These are phyloP conservation scores for Hemicordylus capensis DNA, from an alignment of 2,113 vertebrate genomes.

Conservation along the genomic window DNA sequence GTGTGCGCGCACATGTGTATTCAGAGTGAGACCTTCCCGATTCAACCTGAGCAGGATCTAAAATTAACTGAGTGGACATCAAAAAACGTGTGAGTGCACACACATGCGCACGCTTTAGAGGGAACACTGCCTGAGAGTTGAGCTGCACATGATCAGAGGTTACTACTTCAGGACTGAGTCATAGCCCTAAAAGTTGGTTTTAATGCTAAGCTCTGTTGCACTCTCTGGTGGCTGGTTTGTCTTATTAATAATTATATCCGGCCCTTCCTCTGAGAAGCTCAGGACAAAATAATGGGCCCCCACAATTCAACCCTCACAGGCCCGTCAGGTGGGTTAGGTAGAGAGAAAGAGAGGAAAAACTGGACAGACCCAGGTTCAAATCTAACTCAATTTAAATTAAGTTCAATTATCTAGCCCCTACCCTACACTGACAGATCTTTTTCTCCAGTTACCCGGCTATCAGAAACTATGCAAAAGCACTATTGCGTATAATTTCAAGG, in stretches of 20 bases:
- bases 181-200: neutral
- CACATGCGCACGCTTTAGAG: no score
- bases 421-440: no score
- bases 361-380: neutral
- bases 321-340: no score
- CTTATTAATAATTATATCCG: neutral
- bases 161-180: neutral
- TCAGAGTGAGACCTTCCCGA: no score
- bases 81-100: no score
- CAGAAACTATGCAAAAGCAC: no score
- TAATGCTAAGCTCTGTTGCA: neutral
- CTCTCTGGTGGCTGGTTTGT: neutral
- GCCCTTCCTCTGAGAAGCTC: neutral
- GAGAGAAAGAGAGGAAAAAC: neutral
- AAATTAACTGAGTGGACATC: no score
- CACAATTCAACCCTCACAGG: neutral
- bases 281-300: no score
- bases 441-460: no score
- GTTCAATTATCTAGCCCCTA: neutral
- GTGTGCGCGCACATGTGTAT: no score
- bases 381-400: neutral
- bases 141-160: neutral
- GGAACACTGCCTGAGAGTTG: neutral
- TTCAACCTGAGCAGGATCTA: no score
- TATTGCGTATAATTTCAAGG: no score